These are phyloP conservation scores for Diaprepes abbreviatus DNA, from an alignment of 2,888 invertebrate species.

Conservation along the genomic window DNA sequence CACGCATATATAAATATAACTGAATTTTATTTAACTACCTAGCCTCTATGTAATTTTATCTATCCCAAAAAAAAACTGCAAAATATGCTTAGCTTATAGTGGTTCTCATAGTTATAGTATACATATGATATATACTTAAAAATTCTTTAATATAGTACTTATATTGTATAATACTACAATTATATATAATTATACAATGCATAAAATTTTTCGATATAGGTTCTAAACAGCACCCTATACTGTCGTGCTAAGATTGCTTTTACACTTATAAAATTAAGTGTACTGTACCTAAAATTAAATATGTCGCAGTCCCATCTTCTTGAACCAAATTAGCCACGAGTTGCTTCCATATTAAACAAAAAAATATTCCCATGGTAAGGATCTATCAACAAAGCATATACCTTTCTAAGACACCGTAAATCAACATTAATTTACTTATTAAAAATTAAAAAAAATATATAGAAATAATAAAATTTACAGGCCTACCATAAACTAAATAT, in stretches of 20 bases:
- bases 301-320: background rate
- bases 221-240: constrained; percentile 50
- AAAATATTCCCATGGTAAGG: no score
- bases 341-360: no score
- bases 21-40: constrained; percentile 61
- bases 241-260: constrained; percentile 50
- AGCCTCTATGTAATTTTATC: constrained; percentile 53
- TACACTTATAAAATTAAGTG: constrained; percentile 7
- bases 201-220: constrained; percentile 47
- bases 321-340: background rate
- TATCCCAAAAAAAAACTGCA: constrained; percentile 50
- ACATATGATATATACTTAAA: constrained; percentile 45
- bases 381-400: no score
- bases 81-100: constrained; percentile 52
- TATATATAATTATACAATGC: constrained; percentile 50
- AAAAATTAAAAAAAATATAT: no score
- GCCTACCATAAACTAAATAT: no score
- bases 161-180: constrained; percentile 51
- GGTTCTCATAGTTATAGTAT: constrained; percentile 50
- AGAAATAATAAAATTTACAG: no score
- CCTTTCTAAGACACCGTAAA: no score
- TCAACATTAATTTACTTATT: no score
- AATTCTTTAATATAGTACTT: constrained; percentile 50
- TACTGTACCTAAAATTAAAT: background rate
- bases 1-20: constrained; percentile 64